Base-by-base conservation (phyloP, 2,113 vertebrate genomes). In the Ctenodactylus gundi region DNA sequence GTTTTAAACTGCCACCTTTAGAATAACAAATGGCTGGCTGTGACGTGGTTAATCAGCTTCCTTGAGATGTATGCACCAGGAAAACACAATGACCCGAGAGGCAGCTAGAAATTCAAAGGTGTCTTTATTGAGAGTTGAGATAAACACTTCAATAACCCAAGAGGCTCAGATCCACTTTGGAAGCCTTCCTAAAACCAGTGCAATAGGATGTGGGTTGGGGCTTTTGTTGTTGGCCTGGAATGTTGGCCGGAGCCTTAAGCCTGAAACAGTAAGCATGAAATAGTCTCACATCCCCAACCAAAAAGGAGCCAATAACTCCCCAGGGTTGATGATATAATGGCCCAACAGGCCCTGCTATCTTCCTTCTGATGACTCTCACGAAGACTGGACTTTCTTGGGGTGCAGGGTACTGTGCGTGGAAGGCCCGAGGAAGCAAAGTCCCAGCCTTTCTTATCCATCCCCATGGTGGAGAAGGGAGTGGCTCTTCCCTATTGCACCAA, bases 1-100 rank as follows among this genome's bases (percentile, higher is more conserved):
- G 72, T 64, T 97, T 95, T 96, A 84, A 93, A 84, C 88, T 81
- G 76, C 65, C 93, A 85, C 93, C 89, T 88, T 97, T 60, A 67
- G 93, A 94, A 90, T 97, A 93, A 95, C 25, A 89, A 89, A 91
- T 1, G 46, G 60, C 70, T 36, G 58, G 17, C 76, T 49, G 14
- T 70, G 51, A 94, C 1, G 14, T 58, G 46, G 73, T 94, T 91
- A 62, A 91, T 95, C 76, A 85, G 73, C 95, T 96, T 93, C 51
- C 65, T n/a, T 23, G 55, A 83, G 94, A 84, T 20, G 58, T 36
- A 82, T 21, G 34, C 31, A 31, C 73, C 6, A 67, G 51, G 83
- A 93, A 95, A 95, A 82, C 55, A 39, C 80, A 97, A 93, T 62
- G 80, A 89, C 75, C 91, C n/a, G 58, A 46, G 46, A 68, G 29